phyloP scores from a whole-genome alignment of 2,888 invertebrate species.

The Ornithoptera priamus region DNA sequence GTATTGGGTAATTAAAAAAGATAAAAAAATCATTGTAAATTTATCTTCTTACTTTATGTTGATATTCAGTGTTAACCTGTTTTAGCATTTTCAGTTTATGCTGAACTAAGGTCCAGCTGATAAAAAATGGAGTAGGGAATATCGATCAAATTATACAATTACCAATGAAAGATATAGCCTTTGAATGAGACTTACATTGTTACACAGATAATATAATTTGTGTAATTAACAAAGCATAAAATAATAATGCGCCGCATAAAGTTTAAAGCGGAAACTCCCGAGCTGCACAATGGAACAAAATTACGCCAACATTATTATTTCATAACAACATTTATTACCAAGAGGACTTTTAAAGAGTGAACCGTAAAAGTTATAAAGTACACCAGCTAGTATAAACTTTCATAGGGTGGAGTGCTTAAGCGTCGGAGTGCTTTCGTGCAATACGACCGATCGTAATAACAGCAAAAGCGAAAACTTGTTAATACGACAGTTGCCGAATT shows the following conservation, averaged over 20 bases:
- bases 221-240: not conserved
- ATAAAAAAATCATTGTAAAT: too few relatives aligned
- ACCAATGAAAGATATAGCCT: too few relatives aligned
- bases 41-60: too few relatives aligned
- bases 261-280: too few relatives aligned
- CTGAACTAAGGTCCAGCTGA: too few relatives aligned
- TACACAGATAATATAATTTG: not conserved
- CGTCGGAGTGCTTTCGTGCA: slow-evolving; percentile 10
- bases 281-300: not conserved
- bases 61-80: too few relatives aligned
- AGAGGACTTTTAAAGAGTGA: slow-evolving; percentile 7
- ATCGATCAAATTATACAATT: too few relatives aligned
- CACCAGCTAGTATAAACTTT: slow-evolving; percentile 7
- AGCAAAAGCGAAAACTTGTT: slow-evolving; percentile 1
- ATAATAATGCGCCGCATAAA: too few relatives aligned
- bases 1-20: too few relatives aligned
- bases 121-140: too few relatives aligned
- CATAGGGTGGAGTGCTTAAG: slow-evolving; percentile 12
- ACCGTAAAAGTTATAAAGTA: slow-evolving; percentile 9
- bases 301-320: slow-evolving; percentile 1
- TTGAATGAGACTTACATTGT: too few relatives aligned
- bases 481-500: slow-evolving; percentile 6
- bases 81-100: too few relatives aligned
- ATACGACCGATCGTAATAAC: slow-evolving; percentile 14
- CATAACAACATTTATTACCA: not conserved